Evolutionary conservation across 2,797 vertebrate species (phyloP).

Genomic region (Enteromius unitaeniatus): DNA sequence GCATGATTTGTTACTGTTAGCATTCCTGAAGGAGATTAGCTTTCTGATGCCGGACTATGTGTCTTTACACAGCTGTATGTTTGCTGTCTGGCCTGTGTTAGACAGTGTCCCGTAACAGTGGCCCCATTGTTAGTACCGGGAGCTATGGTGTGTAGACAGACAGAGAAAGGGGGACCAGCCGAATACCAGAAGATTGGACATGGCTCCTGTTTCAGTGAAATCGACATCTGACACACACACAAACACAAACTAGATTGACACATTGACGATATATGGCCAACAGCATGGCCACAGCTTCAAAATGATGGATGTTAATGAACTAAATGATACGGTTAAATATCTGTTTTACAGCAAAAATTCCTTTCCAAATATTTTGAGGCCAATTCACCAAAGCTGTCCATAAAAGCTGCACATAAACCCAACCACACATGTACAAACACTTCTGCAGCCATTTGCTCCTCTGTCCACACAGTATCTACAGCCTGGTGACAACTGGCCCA

Average conservation of each 20-base stretch:
- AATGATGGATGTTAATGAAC: background rate
- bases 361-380: conserved; percentile 1
- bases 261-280: conserved; percentile 12
- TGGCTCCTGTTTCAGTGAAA: conserved; percentile 61
- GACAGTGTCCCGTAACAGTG: conserved; percentile 50
- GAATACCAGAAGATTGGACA: conserved; percentile 62
- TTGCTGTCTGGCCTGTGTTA: conserved; percentile 49
- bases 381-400: conserved; percentile 8
- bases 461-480: conserved; percentile 35
- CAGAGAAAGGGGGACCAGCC: conserved; percentile 55
- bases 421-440: conserved; percentile 43
- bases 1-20: conserved; percentile 21
- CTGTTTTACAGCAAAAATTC: conserved; percentile 19
- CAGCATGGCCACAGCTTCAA: background rate
- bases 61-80: conserved; percentile 50
- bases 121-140: conserved; percentile 58
- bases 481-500: conserved; percentile 61
- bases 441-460: conserved; percentile 49
- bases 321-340: background rate
- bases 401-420: background rate
- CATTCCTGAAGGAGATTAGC: conserved; percentile 32
- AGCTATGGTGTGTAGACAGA: conserved; percentile 56
- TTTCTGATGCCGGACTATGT: conserved; percentile 34
- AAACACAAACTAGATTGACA: conserved; percentile 46
- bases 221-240: conserved; percentile 37